These are phyloP conservation scores for Amyelois transitella DNA, from an alignment of 1,140 invertebrate species.

Conservation along the genomic window DNA sequence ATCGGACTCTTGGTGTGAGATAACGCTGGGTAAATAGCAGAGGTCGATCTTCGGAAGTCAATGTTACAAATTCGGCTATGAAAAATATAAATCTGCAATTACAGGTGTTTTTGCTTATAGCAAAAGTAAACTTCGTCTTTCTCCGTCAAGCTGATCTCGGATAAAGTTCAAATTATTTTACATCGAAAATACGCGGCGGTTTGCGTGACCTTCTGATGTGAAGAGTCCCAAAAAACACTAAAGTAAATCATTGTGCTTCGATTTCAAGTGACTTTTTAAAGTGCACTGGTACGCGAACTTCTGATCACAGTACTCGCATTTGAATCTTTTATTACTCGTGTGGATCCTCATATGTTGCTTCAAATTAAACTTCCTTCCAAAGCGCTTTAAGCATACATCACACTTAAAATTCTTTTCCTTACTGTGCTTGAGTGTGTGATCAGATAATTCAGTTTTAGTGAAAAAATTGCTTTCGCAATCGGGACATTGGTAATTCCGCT, in stretches of 20 bases:
- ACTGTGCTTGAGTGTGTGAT: slow-evolving; percentile 63
- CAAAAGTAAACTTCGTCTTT: no score
- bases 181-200: no score
- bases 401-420: slow-evolving; percentile 75
- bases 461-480: slow-evolving; percentile 46
- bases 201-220: no score
- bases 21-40: no score
- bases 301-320: slow-evolving; percentile 53
- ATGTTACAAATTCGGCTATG: no score
- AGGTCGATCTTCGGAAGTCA: no score
- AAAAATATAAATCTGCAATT: no score
- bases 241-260: slow-evolving; percentile 37
- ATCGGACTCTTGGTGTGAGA: no score
- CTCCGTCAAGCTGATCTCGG: no score
- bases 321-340: slow-evolving; percentile 42
- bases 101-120: no score
- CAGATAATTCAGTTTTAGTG: slow-evolving; percentile 18
- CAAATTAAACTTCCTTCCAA: slow-evolving; percentile 66
- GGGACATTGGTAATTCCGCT: slow-evolving; percentile 19
- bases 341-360: slow-evolving; percentile 73
- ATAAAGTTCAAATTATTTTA: no score
- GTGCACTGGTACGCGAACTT: slow-evolving; percentile 46
- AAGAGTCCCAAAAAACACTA: no score
- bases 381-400: slow-evolving; percentile 75
- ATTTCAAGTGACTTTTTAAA: slow-evolving; percentile 38